A percentile compares a stretch with the other conserved stretches of the same genome.
Conservation (phyloP, 2,888 invertebrate species). For the Xestia xanthographa region DNA sequence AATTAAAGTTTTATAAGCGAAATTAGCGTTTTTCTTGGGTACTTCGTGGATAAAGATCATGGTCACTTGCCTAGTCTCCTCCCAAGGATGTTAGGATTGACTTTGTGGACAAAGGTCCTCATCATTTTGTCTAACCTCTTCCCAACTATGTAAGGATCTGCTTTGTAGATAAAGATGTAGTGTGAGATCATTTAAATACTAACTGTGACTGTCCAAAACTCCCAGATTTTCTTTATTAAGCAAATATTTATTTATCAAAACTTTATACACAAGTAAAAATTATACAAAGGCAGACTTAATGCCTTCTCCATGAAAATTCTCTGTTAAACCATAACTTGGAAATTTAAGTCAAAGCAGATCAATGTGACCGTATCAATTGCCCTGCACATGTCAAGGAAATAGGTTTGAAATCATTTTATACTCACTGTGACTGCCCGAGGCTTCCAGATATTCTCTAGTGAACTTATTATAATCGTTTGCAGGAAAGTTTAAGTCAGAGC, state of each 20-base stretch:
- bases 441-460: not conserved
- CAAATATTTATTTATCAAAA: too few relatives aligned
- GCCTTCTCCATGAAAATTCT: not conserved
- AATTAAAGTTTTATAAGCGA: constrained; percentile 3
- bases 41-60: not conserved
- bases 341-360: not conserved
- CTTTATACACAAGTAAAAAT: too few relatives aligned
- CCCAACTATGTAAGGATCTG: not conserved
- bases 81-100: too few relatives aligned
- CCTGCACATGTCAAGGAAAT: not conserved
- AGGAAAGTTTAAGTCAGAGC: not conserved
- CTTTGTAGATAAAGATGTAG: not conserved
- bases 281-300: too few relatives aligned
- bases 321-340: not conserved
- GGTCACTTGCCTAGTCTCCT: not conserved
- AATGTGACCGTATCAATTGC: not conserved
- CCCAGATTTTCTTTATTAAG: not conserved
- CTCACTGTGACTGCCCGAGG: not conserved
- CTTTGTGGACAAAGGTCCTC: too few relatives aligned
- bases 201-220: constrained; percentile 5
- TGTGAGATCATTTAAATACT: not conserved
- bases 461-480: not conserved
- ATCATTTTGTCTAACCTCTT: not conserved
- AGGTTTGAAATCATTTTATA: not conserved
- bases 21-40: not conserved